phyloP scores from a whole-genome alignment of 2,888 invertebrate species.

The Caenorhabditis sulstoni region DNA sequence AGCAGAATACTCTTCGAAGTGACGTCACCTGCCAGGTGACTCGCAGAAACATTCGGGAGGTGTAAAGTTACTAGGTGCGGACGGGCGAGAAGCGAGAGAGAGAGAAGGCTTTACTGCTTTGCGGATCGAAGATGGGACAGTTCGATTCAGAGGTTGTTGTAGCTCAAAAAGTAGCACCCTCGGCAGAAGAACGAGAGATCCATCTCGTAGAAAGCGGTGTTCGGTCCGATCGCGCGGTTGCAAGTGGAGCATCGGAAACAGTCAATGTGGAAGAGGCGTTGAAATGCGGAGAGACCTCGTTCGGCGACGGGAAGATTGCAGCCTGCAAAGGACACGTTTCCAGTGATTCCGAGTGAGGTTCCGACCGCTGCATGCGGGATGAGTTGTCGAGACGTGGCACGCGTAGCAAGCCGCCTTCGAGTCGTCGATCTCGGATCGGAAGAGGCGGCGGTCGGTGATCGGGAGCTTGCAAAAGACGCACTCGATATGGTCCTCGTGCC shows the following conservation, averaged over 20 bases:
- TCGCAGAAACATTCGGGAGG: conserved; percentile 19
- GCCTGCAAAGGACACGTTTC: no score
- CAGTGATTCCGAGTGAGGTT: neutral
- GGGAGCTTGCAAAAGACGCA: conserved; percentile 45
- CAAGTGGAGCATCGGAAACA: conserved; percentile 48
- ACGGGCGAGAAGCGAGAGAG: neutral
- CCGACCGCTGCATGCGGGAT: conserved; percentile 43
- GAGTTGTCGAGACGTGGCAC: conserved; percentile 36
- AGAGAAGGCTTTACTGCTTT: conserved; percentile 6
- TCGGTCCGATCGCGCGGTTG: conserved; percentile 24
- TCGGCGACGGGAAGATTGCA: conserved; percentile 31
- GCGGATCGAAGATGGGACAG: neutral
- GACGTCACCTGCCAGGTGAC: conserved; percentile 30
- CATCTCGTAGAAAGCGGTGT: conserved; percentile 36
- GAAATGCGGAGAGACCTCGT: conserved; percentile 23
- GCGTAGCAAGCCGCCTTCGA: conserved; percentile 38
- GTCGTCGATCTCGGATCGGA: conserved; percentile 14
- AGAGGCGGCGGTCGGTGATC: conserved; percentile 26
- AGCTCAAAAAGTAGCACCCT: conserved; percentile 18
- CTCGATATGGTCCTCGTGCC: conserved; percentile 42
- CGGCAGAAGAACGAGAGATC: conserved; percentile 36
- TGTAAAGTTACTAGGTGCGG: conserved; percentile 12
- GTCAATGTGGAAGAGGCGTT: conserved; percentile 37
- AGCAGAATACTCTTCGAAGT: no score
- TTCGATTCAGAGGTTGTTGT: neutral